Conservation (phyloP, 2,113 vertebrate genomes). For the Colaptes auratus region DNA sequence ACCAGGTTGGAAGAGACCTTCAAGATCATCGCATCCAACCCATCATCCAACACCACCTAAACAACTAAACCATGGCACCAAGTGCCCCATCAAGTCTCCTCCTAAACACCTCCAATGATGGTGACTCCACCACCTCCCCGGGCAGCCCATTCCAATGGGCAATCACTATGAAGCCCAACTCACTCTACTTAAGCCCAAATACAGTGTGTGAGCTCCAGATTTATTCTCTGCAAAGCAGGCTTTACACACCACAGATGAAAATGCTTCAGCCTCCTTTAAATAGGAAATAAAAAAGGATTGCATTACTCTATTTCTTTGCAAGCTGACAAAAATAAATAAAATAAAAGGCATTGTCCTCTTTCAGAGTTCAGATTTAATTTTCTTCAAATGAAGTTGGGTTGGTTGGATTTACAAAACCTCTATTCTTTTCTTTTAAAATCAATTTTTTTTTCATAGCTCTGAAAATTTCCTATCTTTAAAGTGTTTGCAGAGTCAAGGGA, state of each 20-base stretch:
- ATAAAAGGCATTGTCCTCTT: conserved; percentile 64
- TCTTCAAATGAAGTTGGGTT: conserved; percentile 65
- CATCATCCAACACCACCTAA: too few relatives aligned
- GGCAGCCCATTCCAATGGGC: too few relatives aligned
- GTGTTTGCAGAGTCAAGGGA: conserved; percentile 51
- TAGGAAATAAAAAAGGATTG: conserved; percentile 76
- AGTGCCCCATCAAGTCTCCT: too few relatives aligned
- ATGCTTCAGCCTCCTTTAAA: conserved; percentile 71
- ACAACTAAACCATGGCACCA: too few relatives aligned
- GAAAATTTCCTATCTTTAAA: conserved; percentile 62
- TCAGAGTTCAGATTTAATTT: conserved; percentile 74
- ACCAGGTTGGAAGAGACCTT: too few relatives aligned
- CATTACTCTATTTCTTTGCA: conserved; percentile 72
- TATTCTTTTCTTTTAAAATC: not conserved
- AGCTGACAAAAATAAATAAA: conserved; percentile 49
- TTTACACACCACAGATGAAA: conserved; percentile 76
- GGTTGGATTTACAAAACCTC: conserved; percentile 69
- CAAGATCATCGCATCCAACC: too few relatives aligned
- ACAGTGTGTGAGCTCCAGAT: conserved; percentile 41
- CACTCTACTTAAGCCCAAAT: conserved; percentile 1
- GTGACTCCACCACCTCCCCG: too few relatives aligned
- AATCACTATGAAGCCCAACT: too few relatives aligned
- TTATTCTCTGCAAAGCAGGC: conserved; percentile 64
- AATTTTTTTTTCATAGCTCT: conserved; percentile 2
- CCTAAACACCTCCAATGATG: too few relatives aligned